Base-by-base conservation (phyloP, 1,140 invertebrate species). In the Physella acuta region DNA sequence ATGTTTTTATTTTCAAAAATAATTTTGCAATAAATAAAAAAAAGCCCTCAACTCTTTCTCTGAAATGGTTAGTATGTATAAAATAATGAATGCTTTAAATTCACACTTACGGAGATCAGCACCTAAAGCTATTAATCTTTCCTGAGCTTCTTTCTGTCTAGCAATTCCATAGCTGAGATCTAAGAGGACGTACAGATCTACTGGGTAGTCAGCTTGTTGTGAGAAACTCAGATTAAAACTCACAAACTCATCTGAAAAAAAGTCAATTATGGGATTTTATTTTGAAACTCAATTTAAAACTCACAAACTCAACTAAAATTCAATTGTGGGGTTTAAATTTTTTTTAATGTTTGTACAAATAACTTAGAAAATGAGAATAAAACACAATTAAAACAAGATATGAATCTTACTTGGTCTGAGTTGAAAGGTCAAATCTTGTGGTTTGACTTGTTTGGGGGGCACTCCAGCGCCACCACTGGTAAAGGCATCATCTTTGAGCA, bases 171-270 rank as follows among this genome's bases (percentile, higher is more conserved):
- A 91, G 73, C 94, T 96, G 60, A 97, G 86, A 83, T 97, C 95
- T 93, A 97, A 95, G 75, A 98, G 89, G 80, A 97, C 97, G 82
- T 98, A 98, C 0, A 98, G 87, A 87, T 98, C 95, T 4, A 98
- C 93, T 0, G 95, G 95, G 83, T 97, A 97, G 83, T 97, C 93
- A 79, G 92, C 90, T 33, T 94, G 93, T 87, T 94, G 91, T 0
- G 92, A 89, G 83, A 94, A 96, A 0, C 61, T 71, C 68, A 84
- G 61, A 17, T 73, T 76, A 60, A 83, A 80, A n/a, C 63, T 79
- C 36, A 79, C 71, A 0, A 80, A 78, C 24, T 79, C 76, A 71
- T 83, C 83, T 85, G 75, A 16, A 78, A 76, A 11, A 39, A 26
- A 30, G 53, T 56, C 33, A 4, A n/a, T n/a, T n/a, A n/a, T n/a